These are phyloP conservation scores for Psilanteris sp. DNA, from an alignment of 1,140 invertebrate species.

Conservation along the genomic window DNA sequence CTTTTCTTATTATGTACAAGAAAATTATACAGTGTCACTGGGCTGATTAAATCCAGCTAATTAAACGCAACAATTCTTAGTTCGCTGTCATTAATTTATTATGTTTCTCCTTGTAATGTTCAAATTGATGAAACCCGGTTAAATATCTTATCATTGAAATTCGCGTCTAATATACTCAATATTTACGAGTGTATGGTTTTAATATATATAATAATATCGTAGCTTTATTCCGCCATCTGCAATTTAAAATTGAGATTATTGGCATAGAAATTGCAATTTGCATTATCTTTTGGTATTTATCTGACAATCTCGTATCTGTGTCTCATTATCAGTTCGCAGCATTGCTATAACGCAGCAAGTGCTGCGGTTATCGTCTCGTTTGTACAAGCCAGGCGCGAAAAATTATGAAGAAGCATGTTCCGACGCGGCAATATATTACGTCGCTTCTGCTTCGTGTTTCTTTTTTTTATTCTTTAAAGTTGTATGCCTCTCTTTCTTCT, in stretches of 20 bases:
- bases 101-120: too few relatives aligned
- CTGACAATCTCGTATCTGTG: constrained; percentile 45
- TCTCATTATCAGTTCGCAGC: constrained; percentile 37
- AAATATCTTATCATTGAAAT: too few relatives aligned
- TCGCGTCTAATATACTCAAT: too few relatives aligned
- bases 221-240: constrained; percentile 34
- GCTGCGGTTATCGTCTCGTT: constrained; percentile 52
- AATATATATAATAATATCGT: constrained; percentile 27
- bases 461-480: background rate
- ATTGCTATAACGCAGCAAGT: constrained; percentile 36
- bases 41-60: too few relatives aligned
- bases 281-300: constrained; percentile 40
- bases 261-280: constrained; percentile 41
- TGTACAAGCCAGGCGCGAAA: constrained; percentile 33
- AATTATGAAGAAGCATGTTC: constrained; percentile 49
- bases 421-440: constrained; percentile 42
- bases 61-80: too few relatives aligned
- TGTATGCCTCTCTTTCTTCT: constrained; percentile 3
- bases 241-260: constrained; percentile 34
- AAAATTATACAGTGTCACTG: too few relatives aligned
- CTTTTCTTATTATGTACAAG: too few relatives aligned
- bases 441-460: constrained; percentile 9
- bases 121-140: too few relatives aligned
- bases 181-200: too few relatives aligned
- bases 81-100: too few relatives aligned